Percentiles rank a stretch among this genome's conserved stretches.
phyloP scores from a whole-genome alignment of 2,113 vertebrate genomes.

The Microcebus jonahi region DNA sequence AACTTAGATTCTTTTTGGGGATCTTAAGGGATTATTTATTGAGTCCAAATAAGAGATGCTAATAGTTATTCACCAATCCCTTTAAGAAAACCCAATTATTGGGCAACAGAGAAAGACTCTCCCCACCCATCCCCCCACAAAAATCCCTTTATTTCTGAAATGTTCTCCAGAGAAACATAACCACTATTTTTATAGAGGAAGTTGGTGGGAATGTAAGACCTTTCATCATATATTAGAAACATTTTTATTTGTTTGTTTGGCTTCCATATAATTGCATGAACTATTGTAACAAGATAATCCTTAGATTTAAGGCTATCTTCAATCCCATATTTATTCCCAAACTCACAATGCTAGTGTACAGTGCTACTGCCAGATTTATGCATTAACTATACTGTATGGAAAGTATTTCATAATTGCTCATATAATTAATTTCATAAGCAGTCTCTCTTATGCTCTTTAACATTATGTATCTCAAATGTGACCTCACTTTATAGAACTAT shows the following conservation, averaged over 20 bases:
- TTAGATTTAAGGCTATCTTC: neutral
- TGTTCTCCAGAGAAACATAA: neutral
- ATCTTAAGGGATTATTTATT: neutral
- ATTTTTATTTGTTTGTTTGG: neutral
- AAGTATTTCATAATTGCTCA: neutral
- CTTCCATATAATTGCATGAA: neutral
- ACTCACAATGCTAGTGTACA: neutral
- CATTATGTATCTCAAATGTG: neutral
- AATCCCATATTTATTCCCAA: neutral
- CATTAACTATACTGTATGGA: neutral
- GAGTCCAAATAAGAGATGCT: neutral
- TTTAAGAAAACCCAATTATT: neutral
- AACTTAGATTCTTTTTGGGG: neutral
- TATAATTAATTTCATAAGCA: neutral
- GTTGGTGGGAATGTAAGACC: neutral
- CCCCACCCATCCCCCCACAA: too few species aligned
- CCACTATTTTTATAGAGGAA: conserved; percentile 18
- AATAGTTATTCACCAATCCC: neutral
- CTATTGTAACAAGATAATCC: neutral
- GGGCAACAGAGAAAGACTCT: too few species aligned
- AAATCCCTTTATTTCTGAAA: neutral
- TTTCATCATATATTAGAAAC: neutral
- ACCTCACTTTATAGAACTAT: neutral
- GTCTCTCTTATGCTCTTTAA: neutral
- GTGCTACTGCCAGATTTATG: neutral